These are phyloP conservation scores for Serinus canaria DNA, from an alignment of 2,113 vertebrate genomes.

Conservation along the genomic window DNA sequence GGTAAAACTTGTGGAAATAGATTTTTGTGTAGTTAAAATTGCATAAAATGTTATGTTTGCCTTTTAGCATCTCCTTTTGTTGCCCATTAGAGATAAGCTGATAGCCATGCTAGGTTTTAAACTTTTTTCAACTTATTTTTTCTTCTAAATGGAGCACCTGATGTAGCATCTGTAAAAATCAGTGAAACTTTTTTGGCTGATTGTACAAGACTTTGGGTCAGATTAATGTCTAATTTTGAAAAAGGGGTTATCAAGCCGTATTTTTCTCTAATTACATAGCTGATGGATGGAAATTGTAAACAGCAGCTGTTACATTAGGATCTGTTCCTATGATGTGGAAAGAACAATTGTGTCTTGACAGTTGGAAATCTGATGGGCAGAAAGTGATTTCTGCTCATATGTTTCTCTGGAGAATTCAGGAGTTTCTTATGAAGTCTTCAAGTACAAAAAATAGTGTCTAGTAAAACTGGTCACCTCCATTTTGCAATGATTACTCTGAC, in stretches of 20 bases:
- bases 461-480: background rate
- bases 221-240: background rate
- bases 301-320: background rate
- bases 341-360: background rate
- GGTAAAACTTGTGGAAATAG: background rate
- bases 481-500: background rate
- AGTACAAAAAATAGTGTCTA: background rate
- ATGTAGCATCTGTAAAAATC: background rate
- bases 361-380: background rate
- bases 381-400: background rate
- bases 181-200: background rate
- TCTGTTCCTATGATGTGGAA: background rate
- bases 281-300: background rate
- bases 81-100: background rate
- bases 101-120: background rate
- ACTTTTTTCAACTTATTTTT: background rate
- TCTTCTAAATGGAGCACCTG: background rate
- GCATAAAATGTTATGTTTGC: background rate
- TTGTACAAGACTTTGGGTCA: background rate
- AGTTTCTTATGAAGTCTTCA: background rate
- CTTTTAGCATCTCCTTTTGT: background rate
- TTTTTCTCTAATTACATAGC: slow-evolving; percentile 30
- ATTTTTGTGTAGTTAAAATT: background rate
- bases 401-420: background rate
- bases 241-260: background rate